These are phyloP conservation scores for Amiota mariae DNA, from an alignment of 2,888 invertebrate species.

Conservation along the genomic window DNA sequence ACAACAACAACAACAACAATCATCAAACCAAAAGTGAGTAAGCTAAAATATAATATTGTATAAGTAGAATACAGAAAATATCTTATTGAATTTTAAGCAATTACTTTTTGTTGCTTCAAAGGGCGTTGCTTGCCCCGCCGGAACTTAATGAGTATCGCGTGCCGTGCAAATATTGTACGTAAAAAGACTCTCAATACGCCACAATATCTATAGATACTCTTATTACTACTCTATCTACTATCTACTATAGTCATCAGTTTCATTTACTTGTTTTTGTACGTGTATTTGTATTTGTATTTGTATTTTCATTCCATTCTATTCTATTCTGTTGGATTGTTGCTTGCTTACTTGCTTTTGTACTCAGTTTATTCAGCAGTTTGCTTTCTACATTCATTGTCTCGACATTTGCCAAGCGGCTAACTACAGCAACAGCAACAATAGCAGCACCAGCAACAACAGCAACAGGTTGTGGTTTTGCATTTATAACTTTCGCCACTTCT, in stretches of 20 bases:
- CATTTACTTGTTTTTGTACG: too few relatives aligned
- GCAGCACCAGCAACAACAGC: slow-evolving; percentile 2
- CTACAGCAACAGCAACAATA: background rate
- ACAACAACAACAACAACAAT: slow-evolving; percentile 14
- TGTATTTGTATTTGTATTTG: too few relatives aligned
- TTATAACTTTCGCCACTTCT: background rate
- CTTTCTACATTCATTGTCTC: slow-evolving; percentile 1
- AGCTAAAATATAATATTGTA: background rate
- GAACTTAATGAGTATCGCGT: slow-evolving; percentile 24
- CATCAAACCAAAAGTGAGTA: slow-evolving; percentile 30
- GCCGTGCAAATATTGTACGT: background rate
- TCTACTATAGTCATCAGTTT: too few relatives aligned
- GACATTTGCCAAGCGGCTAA: background rate
- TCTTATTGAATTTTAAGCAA: background rate
- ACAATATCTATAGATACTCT: too few relatives aligned
- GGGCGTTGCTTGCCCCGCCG: slow-evolving; percentile 1
- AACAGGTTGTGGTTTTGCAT: slow-evolving; percentile 8
- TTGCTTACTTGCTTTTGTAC: too few relatives aligned
- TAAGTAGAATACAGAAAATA: background rate
- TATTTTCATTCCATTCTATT: too few relatives aligned
- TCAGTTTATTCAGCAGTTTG: slow-evolving; percentile 3
- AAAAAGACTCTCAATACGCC: too few relatives aligned
- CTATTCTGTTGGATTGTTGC: too few relatives aligned
- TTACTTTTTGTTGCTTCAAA: background rate
- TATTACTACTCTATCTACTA: too few relatives aligned